Evolutionary conservation across 2,888 invertebrate species (phyloP).

Genomic region (Calliopum simillimum): DNA sequence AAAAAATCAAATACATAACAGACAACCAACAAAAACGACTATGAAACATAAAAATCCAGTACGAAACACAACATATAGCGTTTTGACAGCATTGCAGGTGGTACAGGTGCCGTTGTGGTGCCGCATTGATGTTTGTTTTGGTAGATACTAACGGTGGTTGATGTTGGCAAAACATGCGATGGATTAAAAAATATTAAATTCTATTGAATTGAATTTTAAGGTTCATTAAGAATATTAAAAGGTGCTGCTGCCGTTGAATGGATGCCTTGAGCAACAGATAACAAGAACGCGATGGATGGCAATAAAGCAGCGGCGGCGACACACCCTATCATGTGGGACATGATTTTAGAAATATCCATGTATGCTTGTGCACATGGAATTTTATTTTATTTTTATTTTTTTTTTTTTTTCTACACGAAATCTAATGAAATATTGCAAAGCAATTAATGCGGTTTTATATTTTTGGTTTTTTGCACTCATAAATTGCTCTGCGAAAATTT

Average conservation of each 20-base stretch:
- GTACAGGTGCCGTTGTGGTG: too few species aligned
- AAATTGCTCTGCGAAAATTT: too few species aligned
- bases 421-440: too few species aligned
- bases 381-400: too few species aligned
- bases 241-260: background rate
- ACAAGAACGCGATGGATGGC: constrained; percentile 5
- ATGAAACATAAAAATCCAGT: background rate
- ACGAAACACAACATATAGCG: too few species aligned
- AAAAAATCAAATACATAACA: constrained; percentile 19
- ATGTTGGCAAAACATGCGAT: background rate
- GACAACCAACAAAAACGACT: background rate
- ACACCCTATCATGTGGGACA: constrained; percentile 20
- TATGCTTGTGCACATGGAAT: too few species aligned
- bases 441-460: too few species aligned
- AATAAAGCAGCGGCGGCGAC: background rate
- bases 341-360: background rate
- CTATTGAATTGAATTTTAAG: constrained; percentile 24
- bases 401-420: too few species aligned
- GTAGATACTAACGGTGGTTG: background rate
- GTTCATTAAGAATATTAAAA: constrained; percentile 19
- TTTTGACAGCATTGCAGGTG: too few species aligned
- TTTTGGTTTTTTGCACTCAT: too few species aligned
- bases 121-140: background rate
- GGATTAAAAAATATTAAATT: constrained; percentile 11
- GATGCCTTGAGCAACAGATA: background rate